Base-by-base conservation (phyloP, 2,113 vertebrate genomes). In the Callochromis pleurospilus region DNA sequence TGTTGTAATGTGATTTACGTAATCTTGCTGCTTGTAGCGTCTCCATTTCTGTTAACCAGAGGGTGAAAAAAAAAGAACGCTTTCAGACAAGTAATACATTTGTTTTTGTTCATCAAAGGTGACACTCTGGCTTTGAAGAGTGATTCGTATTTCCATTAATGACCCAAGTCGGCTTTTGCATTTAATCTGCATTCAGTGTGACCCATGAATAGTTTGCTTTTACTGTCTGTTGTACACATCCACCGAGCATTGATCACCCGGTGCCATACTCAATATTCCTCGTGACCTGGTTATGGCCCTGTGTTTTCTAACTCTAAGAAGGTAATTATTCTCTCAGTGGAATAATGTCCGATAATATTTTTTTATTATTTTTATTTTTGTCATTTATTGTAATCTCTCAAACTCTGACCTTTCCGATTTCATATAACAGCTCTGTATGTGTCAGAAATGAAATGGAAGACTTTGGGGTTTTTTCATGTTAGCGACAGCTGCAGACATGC, bases 231-330 rank as follows among this genome's bases (percentile, higher is more conserved):
- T 36, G 29, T 15, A 21, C 33, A 54, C 47, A 36, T 79, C 19
- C 17, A 6, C 60, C 19, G 56, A 79, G 31, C 65, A 88, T 51
- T 47, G 80, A 79, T 83, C 75, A 51, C 7, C 12, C 31, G 4
- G 17, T 13, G 3, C 8, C 38, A 31, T 11, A 56, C 55, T 31
- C 51, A 19, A n/a, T 80, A 36, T 65, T 90, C 79, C 82, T 56
- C 12, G 4, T 90, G 90, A 88, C 89, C 89, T 40, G 77, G 65
- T 40, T 26, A 13, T 58, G 82, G 93, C 82, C 90, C 54, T 15
- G 26, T 45, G 73, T 68, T 75, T 84, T 56, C 15, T 56, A 6
- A 19, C 29, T 17, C 12, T 80, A 3, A 9, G 53, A 12, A 86
- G 65, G 40, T 60, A 81, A 88, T 85, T 45, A 36, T 19, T 56